Base-by-base conservation (phyloP, 2,113 vertebrate genomes). In the Macaca fascicularis region DNA sequence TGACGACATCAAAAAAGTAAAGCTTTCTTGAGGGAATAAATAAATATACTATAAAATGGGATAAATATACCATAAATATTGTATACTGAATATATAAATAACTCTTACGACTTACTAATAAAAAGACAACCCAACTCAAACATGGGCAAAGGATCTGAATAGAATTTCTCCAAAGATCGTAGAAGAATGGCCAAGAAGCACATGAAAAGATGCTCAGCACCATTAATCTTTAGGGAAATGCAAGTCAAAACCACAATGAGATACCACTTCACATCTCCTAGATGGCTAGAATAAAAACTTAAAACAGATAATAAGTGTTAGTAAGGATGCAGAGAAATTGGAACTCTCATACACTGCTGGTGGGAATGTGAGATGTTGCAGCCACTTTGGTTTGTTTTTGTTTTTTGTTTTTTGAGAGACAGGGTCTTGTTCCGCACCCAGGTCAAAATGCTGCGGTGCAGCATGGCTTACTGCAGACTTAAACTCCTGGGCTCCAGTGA, bases 371-470 rank as follows among this genome's bases (percentile, higher is more conserved):
- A 35, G 52, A 55, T 27, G 32, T 2, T 27, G 7, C 10, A 16
- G 43, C 50, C 40, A 20, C 69, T 16, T 32, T 35, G 43, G 8
- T 64, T 64, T 30, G 61, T 30, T 64, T 64, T 64, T 64, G 61
- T 30, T 30, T 64, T 64, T 64, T 30, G 27, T 64, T 30, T 64
- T 64, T 64, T 64, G 12, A 64, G 61, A 64, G 61, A 64, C 2
- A 13, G 61, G 61, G 27, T 64, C 61, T 30, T 64, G 11, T 64
- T 64, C 61, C 2, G 0, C 12, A 64, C 27, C 27, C 61, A 30
- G 12, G 11, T 64, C 30, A 30, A 64, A 64, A 64, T 30, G 61
- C 27, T 1, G 0, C 2, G 0, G 61, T 30, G 12, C 27, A 2
- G 5, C 61, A 13, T 30, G 27, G 27, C 27, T 64, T 30, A 13